Conservation (phyloP, 2,888 invertebrate genomes). For the Drymonia ruficornis region DNA sequence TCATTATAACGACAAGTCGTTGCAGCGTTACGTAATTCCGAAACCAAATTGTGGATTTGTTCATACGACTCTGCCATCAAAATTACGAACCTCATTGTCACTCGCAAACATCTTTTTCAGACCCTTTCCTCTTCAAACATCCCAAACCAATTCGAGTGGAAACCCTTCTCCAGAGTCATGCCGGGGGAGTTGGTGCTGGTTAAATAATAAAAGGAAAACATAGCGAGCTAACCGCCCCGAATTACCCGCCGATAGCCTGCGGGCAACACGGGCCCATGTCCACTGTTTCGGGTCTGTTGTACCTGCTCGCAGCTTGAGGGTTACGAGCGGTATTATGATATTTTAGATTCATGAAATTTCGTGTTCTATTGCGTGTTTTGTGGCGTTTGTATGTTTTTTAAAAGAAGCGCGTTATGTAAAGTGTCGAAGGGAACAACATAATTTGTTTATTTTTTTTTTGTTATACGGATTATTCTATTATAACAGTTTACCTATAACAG, state of each 20-base stretch:
- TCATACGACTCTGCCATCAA: background rate
- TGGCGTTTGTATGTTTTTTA: background rate
- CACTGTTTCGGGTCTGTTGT: background rate
- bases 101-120: slow-evolving; percentile 1
- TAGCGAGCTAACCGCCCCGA: background rate
- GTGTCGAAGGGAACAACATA: too few relatives aligned
- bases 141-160: background rate
- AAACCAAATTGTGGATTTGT: background rate
- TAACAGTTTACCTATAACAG: too few relatives aligned
- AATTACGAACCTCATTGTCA: background rate
- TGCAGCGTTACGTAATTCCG: background rate
- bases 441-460: too few relatives aligned
- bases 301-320: background rate
- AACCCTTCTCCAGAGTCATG: background rate
- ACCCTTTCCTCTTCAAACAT: background rate
- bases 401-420: background rate
- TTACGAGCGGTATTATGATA: background rate
- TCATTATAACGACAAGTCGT: too few relatives aligned
- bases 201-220: slow-evolving; percentile 4
- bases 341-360: background rate
- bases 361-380: background rate
- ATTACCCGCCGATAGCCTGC: background rate
- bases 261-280: background rate
- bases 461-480: too few relatives aligned
- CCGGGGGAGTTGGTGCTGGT: background rate